A percentile compares a stretch with the other conserved stretches of the same genome.
These are phyloP conservation scores for Entomobrya proxima DNA, from an alignment of 2,888 invertebrate species.

Conservation along the genomic window DNA sequence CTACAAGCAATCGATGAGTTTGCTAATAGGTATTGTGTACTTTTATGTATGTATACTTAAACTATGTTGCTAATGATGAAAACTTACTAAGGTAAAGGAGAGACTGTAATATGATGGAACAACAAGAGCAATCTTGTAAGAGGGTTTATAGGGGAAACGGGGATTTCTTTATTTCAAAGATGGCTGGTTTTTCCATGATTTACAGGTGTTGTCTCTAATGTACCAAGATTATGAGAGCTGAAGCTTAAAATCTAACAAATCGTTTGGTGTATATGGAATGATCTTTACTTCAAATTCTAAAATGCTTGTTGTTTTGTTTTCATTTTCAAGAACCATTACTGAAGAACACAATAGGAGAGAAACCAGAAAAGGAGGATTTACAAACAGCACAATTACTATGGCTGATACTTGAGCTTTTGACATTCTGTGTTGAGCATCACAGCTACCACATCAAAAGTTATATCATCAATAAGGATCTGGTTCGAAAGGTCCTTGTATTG, in stretches of 20 bases:
- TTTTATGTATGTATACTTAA: not conserved
- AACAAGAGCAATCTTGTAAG: slow-evolving; percentile 24
- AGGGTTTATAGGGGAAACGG: not conserved
- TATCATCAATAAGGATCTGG: slow-evolving; percentile 96
- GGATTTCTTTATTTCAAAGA: slow-evolving; percentile 4
- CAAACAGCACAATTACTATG: slow-evolving; percentile 96
- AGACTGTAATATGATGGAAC: slow-evolving; percentile 63
- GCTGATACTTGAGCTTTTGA: slow-evolving; percentile 94
- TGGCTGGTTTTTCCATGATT: slow-evolving; percentile 58
- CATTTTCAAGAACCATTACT: slow-evolving; percentile 88
- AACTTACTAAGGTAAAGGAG: slow-evolving; percentile 71
- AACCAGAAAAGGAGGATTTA: slow-evolving; percentile 95
- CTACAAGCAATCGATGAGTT: slow-evolving; percentile 98
- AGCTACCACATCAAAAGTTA: slow-evolving; percentile 99
- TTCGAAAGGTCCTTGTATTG: slow-evolving; percentile 94
- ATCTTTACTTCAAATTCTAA: not conserved
- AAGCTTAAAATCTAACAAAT: slow-evolving; percentile 59
- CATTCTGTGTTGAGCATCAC: slow-evolving; percentile 99
- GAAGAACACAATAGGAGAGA: slow-evolving; percentile 93
- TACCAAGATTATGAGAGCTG: slow-evolving; percentile 76
- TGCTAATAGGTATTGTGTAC: slow-evolving; percentile 86
- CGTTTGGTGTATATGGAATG: not conserved
- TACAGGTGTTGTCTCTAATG: slow-evolving; percentile 72
- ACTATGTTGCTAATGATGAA: slow-evolving; percentile 70
- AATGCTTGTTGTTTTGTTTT: not conserved